phyloP scores from a whole-genome alignment of 2,797 vertebrate species.

The Mionectes olivaceus region DNA sequence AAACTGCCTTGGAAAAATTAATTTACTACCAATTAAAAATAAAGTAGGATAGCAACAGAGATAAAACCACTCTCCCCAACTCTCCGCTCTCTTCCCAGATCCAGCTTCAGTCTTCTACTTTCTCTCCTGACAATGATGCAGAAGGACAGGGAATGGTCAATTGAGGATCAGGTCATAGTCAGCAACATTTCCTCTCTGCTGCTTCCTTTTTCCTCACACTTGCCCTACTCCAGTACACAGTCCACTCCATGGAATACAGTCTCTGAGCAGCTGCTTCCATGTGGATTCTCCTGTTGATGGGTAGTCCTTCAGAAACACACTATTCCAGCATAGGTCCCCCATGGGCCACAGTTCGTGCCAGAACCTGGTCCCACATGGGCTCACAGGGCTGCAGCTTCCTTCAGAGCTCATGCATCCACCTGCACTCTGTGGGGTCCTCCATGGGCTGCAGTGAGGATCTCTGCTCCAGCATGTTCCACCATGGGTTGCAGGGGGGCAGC shows the following conservation, averaged over 20 bases:
- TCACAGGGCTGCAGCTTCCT: not conserved
- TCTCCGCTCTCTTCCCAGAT: not conserved
- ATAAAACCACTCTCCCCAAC: not conserved
- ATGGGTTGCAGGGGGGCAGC: rapidly evolving
- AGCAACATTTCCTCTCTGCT: not conserved
- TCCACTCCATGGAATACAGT: rapidly evolving
- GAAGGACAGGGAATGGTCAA: not conserved
- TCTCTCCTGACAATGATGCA: not conserved
- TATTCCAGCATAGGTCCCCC: rapidly evolving
- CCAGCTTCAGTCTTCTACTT: not conserved
- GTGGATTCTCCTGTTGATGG: not conserved
- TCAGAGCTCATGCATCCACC: not conserved
- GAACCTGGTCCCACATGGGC: rapidly evolving
- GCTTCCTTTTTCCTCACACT: not conserved
- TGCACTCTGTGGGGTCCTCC: not conserved
- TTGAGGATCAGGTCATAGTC: not conserved
- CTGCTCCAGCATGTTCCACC: rapidly evolving
- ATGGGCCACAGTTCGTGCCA: not conserved
- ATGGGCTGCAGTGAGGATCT: rapidly evolving
- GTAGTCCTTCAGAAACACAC: not conserved
- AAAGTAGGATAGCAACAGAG: not conserved
- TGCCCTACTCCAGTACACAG: not conserved
- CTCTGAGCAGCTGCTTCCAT: not conserved
- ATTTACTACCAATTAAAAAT: not conserved
- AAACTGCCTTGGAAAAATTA: not conserved